These are phyloP conservation scores for Cavia porcellus DNA, from an alignment of 2,113 vertebrate species.

Conservation along the genomic window DNA sequence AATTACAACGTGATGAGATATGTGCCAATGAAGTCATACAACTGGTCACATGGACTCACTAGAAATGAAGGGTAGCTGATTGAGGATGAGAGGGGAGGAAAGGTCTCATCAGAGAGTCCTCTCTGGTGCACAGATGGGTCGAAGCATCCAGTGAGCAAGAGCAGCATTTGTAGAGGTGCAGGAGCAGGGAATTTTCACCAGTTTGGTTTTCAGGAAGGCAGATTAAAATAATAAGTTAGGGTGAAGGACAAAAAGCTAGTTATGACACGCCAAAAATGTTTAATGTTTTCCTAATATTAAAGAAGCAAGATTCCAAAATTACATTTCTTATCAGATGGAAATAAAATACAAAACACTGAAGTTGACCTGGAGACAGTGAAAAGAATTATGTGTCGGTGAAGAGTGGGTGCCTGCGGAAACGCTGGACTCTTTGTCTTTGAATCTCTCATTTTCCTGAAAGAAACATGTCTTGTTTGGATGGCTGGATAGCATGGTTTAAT, in stretches of 20 bases:
- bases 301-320: constrained; percentile 25
- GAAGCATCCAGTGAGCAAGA: background rate
- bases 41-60: background rate
- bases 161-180: background rate
- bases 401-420: background rate
- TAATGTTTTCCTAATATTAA: constrained; percentile 16
- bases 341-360: constrained; percentile 29
- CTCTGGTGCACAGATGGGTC: no score
- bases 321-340: constrained; percentile 43
- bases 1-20: constrained; percentile 1
- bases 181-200: background rate
- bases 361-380: constrained; percentile 6
- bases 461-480: constrained; percentile 4
- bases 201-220: background rate
- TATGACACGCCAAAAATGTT: background rate
- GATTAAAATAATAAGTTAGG: background rate
- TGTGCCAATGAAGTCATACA: background rate
- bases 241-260: background rate
- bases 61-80: background rate
- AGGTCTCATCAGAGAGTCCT: background rate
- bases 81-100: background rate
- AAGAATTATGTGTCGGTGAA: constrained; percentile 4
- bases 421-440: constrained; percentile 11
- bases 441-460: background rate
- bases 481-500: background rate